These are phyloP conservation scores for Dryobotodes eremita DNA, from an alignment of 2,888 invertebrate genomes.

Conservation along the genomic window DNA sequence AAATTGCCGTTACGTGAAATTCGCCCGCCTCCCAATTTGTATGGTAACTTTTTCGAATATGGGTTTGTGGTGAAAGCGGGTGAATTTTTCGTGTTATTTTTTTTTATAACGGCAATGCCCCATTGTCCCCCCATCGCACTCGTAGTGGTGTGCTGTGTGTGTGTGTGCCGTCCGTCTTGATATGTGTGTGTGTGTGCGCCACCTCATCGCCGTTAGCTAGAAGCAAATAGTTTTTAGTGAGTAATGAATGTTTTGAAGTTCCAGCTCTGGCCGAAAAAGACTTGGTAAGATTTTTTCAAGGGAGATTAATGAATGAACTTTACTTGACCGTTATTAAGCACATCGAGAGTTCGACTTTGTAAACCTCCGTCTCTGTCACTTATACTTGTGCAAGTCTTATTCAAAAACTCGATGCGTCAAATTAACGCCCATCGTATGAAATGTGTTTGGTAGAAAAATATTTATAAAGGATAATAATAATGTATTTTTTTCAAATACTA, in stretches of 20 bases:
- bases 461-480: not conserved
- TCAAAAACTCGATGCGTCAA: not conserved
- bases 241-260: constrained; percentile 76
- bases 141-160: constrained; percentile 87
- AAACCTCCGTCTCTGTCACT: not conserved
- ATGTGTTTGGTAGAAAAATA: not conserved
- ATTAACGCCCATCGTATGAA: constrained; percentile 4
- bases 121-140: constrained; percentile 78
- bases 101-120: constrained; percentile 81
- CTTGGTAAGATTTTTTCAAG: constrained; percentile 14
- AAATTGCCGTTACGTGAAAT: constrained; percentile 82
- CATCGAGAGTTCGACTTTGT: not conserved
- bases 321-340: not conserved
- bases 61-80: constrained; percentile 60
- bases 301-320: not conserved
- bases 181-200: constrained; percentile 89
- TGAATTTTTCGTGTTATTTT: constrained; percentile 66
- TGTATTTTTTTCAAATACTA: not conserved
- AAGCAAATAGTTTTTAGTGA: constrained; percentile 88
- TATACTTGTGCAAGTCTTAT: not conserved
- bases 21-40: constrained; percentile 60
- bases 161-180: constrained; percentile 89
- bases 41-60: constrained; percentile 64
- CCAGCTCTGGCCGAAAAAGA: constrained; percentile 61
- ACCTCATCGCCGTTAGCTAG: constrained; percentile 88